Base-by-base conservation (phyloP, 2,113 vertebrate genomes). In the Morone saxatilis region DNA sequence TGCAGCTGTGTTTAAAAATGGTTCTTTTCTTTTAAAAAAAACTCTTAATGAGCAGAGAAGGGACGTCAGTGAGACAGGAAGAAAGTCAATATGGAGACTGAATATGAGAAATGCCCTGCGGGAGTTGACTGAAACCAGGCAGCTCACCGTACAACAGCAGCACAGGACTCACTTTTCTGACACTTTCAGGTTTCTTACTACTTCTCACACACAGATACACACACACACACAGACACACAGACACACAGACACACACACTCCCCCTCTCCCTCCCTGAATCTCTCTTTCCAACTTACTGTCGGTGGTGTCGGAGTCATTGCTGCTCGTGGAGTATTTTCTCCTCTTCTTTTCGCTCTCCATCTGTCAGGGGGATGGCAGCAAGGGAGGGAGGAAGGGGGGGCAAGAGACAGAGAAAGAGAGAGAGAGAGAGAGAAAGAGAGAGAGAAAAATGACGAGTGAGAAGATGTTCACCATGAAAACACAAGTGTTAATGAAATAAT, bases 291-390 rank as follows among this genome's bases (percentile, higher is more conserved):
- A 93, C 98, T 99, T 96, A 99, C 98, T 98, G 96, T 99, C 98
- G 84, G 97, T 97, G 95, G 97, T 98, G 95, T 99, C 98, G 1
- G 98, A 99, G 96, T 99, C 98, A 91, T 99, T 98, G 89, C 98
- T 99, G 96, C 98, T 99, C 90, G 97, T 96, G 88, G 98, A 99
- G 94, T 98, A 98, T 95, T 98, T 99, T 91, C 97, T 96, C 94
- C 97, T 96, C 96, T 99, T 99, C 93, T 96, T 97, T 96, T 95
- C 94, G 79, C 89, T 95, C 94, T 99, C 97, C 97, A 99, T 99
- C 98, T 98, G 96, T 90, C 85, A 54, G 40, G 75, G 70, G 66
- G 65, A 66, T 53, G 74, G 75, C 38, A 74, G 67, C 48, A 11
- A 11, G 57, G 25, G 43, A 12, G 22, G 14, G 14, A 41, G 38